A percentile compares a stretch with the other conserved stretches of the same genome.
phyloP scores from a whole-genome alignment of 2,888 invertebrate genomes.

The Melieria picta region DNA sequence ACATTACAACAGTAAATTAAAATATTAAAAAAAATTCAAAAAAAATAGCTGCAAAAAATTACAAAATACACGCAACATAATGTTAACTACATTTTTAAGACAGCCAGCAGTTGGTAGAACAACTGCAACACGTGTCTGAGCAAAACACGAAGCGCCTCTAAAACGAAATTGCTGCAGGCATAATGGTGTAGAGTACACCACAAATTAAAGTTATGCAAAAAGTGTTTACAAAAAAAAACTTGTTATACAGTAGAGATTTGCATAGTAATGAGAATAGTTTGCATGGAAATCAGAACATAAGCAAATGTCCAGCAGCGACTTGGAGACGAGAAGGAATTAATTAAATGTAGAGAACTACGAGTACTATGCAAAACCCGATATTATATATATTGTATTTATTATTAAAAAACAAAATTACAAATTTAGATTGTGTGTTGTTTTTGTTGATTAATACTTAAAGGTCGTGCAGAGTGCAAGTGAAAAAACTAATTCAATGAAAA shows the following conservation, averaged over 20 bases:
- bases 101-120: slow-evolving; percentile 15
- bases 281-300: slow-evolving; percentile 30
- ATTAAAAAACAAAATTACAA: slow-evolving; percentile 28
- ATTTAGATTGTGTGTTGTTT: slow-evolving; percentile 36
- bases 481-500: not conserved
- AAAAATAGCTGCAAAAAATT: not conserved
- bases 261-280: slow-evolving; percentile 13
- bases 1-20: not conserved
- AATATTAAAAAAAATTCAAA: not conserved
- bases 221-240: slow-evolving; percentile 25
- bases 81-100: slow-evolving; percentile 41
- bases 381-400: slow-evolving; percentile 21
- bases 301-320: slow-evolving; percentile 22
- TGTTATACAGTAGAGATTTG: slow-evolving; percentile 21
- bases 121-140: not conserved
- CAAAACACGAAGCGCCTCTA: not conserved
- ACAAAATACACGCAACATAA: slow-evolving; percentile 18
- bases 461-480: not conserved
- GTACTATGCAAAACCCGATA: no score
- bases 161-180: not conserved
- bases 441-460: slow-evolving; percentile 1
- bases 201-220: slow-evolving; percentile 3
- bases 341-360: slow-evolving; percentile 20
- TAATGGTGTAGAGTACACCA: slow-evolving; percentile 31
- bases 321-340: slow-evolving; percentile 27